Evolutionary conservation across 1,140 invertebrate species (phyloP), one percentile per base, ranked within the genome.

Genomic region (Pseudachorutes palmiensis): DNA sequence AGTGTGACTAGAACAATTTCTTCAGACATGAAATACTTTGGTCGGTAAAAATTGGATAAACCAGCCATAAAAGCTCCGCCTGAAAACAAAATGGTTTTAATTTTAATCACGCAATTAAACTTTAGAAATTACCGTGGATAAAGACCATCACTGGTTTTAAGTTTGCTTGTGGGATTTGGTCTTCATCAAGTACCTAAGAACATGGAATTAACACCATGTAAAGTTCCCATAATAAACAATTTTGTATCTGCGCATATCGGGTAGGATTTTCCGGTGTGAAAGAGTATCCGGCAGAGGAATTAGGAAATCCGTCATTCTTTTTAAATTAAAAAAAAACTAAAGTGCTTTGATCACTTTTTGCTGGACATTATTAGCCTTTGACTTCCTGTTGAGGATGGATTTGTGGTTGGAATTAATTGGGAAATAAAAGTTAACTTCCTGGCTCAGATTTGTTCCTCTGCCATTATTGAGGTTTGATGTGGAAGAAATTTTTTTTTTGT

Each of bases 1-100:
- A 85, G 75, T 2, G 83, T 84, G 5, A 85, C 82, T 0, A 85
- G 76, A 14, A 85, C 79, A 45, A 82, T 71, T 55, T 79, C 78
- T 65, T 82, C 77, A 57, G 76, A 75, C 65, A 79, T 72, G 2
- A 79, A 68, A 49, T 76, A 71, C 61, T 75, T 73, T 9, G 75
- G 70, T 12, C 76, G 74, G 62, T 75, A 77, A 1, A 74, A 45
- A 67, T 76, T 76, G 0, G 74, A 68, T 19, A 76, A 76, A 58
- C 80, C 79, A 32, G 76, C 76, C 69, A 80, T 78, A 26, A 75
- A 77, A 64, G 79, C 75, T 64, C 78, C 81, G 45, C 76, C 51
- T 55, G 36, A 19, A n/a, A n/a, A 45, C 36, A 45, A 55, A 77
- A n/a, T 78, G 5, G 22, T 14, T 60, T 55, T 55, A 14, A 24